Evolutionary conservation across 2,113 vertebrate species (phyloP), one percentile per base, ranked within the genome.

Genomic region (Naja naja): DNA sequence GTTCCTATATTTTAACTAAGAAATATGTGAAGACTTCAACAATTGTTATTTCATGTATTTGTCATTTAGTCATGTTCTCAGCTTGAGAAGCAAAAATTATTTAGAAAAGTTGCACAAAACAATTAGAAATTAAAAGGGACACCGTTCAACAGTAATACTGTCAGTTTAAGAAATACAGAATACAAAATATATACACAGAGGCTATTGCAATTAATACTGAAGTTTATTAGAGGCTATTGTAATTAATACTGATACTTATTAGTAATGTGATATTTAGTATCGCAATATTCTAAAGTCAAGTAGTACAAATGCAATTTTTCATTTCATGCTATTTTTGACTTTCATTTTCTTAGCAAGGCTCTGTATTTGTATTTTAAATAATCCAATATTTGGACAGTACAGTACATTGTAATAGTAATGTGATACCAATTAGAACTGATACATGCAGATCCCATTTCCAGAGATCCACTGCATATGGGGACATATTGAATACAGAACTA

Each of bases 91-190:
- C 14, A 74, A 34, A 39, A 18, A 74, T 34, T 34, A 16, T 74
- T 74, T 74, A 34, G n/a, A 39, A 39, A 39, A 74, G 16, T 34
- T 74, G 69, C 69, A 34, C n/a, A 20, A 74, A 39, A 74, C 16
- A 7, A 2, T 74, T 34, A 30, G 56, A 93, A 47, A 91, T 25
- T 90, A 92, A 87, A 53, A 87, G 4, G 92, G 91, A 55, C 22
- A 94, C 3, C 86, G 81, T 93, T 95, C 88, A 43, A n/a, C 39
- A 27, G 5, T 54, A 85, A 52, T 91, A n/a, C 34, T 86, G 23
- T 56, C 55, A 45, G 0, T 11, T 87, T 45, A 87, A 91, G 11
- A 60, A 64, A 23, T 87, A 56, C 34, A 45, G 49, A 7, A 87
- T 25, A 64, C 18, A n/a, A 58, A 87, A 49, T 91, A 49, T 56